Evolutionary conservation across 2,888 invertebrate species (phyloP), one percentile per base, ranked within the genome.

Genomic region (Agrypnus murinus): DNA sequence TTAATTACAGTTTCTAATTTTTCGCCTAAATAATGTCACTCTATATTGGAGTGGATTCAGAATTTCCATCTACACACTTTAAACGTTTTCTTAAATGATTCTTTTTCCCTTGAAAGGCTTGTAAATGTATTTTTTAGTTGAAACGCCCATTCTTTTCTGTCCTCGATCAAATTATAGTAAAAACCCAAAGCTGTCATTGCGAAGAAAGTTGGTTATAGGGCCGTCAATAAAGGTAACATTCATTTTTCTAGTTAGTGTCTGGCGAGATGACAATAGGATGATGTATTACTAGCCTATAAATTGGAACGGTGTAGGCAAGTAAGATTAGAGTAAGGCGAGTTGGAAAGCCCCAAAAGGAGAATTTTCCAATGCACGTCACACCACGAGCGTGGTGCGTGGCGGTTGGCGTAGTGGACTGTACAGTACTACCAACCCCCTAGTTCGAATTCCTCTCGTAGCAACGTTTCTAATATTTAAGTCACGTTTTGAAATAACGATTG

Each of bases 401-500:
- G 25, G 25, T 25, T 25, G 25, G 64, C n/a, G n/a, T n/a, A n/a
- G n/a, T 55, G 53, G 34, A 31, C 38, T 1, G n/a, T n/a, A n/a
- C n/a, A n/a, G n/a, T n/a, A n/a, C n/a, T n/a, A n/a, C n/a, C n/a
- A n/a, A n/a, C 15, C 43, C 9, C 15, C 32, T 38, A 0, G 25
- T 10, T 38, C 38, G 10, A 15, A 12, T 38, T 60, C 40, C 38
- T 58, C 19, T 40, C 38, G 34, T 45, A 46, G 57, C 58, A 46
- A 57, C 55, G n/a, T n/a, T 72, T 75, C 78, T 72, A 67, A 76
- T 75, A 81, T 78, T 80, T 77, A 77, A 78, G 80, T 80, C 81
- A 81, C 81, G 81, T 81, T 78, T 75, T 75, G 74, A 80, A 80
- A 79, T 80, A 80, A 81, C 81, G 80, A 80, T 80, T 80, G 81